Evolutionary conservation across 2,888 invertebrate species (phyloP).

Genomic region (Tipula confusa): DNA sequence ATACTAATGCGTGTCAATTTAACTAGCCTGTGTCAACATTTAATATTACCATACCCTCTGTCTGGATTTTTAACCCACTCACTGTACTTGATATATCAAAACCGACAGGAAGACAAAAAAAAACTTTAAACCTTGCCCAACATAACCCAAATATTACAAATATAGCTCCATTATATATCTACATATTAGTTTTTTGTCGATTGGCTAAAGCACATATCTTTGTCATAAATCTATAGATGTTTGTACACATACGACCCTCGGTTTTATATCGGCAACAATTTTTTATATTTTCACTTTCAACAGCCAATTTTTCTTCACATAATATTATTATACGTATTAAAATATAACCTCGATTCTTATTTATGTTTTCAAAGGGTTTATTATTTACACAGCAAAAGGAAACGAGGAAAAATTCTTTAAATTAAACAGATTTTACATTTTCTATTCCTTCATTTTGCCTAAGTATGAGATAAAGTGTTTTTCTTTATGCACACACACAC

Average conservation of each 20-base stretch:
- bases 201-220: neutral
- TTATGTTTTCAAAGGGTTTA: neutral
- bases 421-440: slow-evolving; percentile 7
- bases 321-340: neutral
- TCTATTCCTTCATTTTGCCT: neutral
- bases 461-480: neutral
- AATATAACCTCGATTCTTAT: neutral
- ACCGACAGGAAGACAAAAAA: neutral
- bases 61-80: too few species aligned
- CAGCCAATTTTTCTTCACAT: neutral
- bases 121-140: neutral
- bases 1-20: too few species aligned
- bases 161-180: neutral
- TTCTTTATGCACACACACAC: neutral
- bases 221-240: neutral
- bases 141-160: neutral
- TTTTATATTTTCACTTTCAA: neutral
- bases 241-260: too few species aligned
- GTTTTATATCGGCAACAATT: neutral
- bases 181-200: neutral
- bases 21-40: too few species aligned
- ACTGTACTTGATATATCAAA: neutral
- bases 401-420: neutral
- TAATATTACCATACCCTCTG: too few species aligned
- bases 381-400: neutral